These are phyloP conservation scores for Alosa sapidissima DNA, from an alignment of 2,797 vertebrate genomes.

Conservation along the genomic window DNA sequence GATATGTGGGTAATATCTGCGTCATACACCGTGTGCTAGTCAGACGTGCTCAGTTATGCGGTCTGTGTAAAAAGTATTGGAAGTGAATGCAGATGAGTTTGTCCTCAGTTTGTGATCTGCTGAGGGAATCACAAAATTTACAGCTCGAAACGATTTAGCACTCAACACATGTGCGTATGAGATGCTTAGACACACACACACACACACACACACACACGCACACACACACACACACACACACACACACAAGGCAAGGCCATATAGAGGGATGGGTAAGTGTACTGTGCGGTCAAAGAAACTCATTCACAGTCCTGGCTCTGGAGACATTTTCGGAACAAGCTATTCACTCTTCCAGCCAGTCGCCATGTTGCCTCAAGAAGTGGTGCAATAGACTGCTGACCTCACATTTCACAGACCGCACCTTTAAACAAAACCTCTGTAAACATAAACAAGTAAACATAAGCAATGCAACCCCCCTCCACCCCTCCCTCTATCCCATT, in stretches of 20 bases:
- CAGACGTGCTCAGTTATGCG: neutral
- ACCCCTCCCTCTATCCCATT: too few species aligned
- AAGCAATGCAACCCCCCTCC: too few species aligned
- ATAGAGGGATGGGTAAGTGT: neutral
- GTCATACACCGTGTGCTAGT: neutral
- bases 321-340: too few species aligned
- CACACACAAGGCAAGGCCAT: neutral
- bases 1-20: neutral
- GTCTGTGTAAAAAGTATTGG: neutral
- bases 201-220: neutral
- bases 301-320: too few species aligned
- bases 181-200: neutral
- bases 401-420: too few species aligned
- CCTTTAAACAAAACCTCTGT: too few species aligned
- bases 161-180: conserved; percentile 1
- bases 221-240: too few species aligned
- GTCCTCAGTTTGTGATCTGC: neutral
- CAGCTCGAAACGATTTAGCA: neutral
- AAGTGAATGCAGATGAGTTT: neutral
- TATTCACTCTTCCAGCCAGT: too few species aligned
- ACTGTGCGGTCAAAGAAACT: too few species aligned
- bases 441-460: too few species aligned
- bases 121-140: neutral
- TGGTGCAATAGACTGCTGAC: too few species aligned
- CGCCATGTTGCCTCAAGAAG: too few species aligned